These are phyloP conservation scores for Epinotia brunnichana DNA, from an alignment of 2,888 invertebrate genomes.

Conservation along the genomic window DNA sequence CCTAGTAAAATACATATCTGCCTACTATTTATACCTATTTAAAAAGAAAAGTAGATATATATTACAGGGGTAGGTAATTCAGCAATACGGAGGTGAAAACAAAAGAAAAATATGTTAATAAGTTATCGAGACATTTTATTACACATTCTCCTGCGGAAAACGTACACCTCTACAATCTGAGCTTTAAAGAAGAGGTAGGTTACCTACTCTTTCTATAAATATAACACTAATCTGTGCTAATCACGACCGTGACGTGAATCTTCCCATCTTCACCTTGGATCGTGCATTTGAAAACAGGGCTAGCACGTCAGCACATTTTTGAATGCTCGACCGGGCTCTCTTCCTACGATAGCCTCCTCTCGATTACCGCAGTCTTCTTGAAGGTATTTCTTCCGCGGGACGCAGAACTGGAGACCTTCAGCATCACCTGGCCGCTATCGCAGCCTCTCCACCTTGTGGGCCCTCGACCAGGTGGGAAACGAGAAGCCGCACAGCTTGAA, in stretches of 20 bases:
- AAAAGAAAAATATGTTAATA: not conserved
- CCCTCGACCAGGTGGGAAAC: conserved; percentile 52
- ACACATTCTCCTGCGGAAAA: not conserved
- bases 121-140: not conserved
- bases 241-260: too few species aligned
- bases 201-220: too few species aligned
- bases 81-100: not conserved
- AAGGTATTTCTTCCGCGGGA: not conserved
- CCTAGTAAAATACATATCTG: too few species aligned
- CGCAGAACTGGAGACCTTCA: not conserved
- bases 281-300: not conserved
- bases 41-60: too few species aligned
- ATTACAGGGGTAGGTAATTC: too few species aligned
- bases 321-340: not conserved
- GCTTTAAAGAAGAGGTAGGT: too few species aligned
- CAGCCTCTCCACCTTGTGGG: conserved; percentile 45
- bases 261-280: too few species aligned
- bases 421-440: not conserved
- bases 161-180: not conserved
- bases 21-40: too few species aligned
- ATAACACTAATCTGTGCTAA: too few species aligned
- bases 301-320: not conserved
- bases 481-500: conserved; percentile 69
- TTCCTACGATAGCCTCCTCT: not conserved
- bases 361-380: not conserved